Evolutionary conservation across 2,888 invertebrate species (phyloP), one percentile per base, ranked within the genome.

Genomic region (Lysandra bellargus): DNA sequence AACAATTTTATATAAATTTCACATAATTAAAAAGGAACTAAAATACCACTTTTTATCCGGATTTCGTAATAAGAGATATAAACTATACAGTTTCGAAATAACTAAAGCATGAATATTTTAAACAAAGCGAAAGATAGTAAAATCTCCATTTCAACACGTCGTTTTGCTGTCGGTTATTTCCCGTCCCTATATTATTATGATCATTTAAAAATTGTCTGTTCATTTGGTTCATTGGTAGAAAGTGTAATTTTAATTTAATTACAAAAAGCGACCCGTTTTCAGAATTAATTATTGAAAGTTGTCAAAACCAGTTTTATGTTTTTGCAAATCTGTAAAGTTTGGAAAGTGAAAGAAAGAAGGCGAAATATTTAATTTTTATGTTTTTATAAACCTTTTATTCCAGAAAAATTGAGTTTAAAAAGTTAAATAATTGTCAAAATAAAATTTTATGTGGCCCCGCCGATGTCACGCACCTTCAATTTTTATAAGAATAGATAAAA

Each of bases 221-320:
- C 23, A 23, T 23, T 57, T 57, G 12, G 57, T 23, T 17, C 23
- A 61, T 23, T 37, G 6, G 33, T 69, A 69, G 69, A 69, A 69
- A 69, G 69, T 69, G 33, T 33, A 14, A 69, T 69, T 69, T 69
- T 33, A 69, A 69, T 69, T 33, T 33, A 69, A 69, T 69, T 69
- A 69, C 69, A 69, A 69, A 69, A 69, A 69, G 33, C 69, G 12
- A 69, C 69, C 33, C 9, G 69, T 69, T 69, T 69, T 69, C 33
- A 33, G 33, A 69, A 69, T 69, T 17, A 69, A 37, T 69, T 33
- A 33, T 37, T 69, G 33, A 69, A 69, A 69, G 69, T 69, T 69
- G 69, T 69, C 33, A 69, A 69, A 69, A 69, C 69, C 33, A 69
- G 69, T 37, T 37, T 14, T 2, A 14, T 9, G 33, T 69, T 33